Base-by-base conservation (phyloP, 2,888 invertebrate genomes). In the Seira sanloemensis region DNA sequence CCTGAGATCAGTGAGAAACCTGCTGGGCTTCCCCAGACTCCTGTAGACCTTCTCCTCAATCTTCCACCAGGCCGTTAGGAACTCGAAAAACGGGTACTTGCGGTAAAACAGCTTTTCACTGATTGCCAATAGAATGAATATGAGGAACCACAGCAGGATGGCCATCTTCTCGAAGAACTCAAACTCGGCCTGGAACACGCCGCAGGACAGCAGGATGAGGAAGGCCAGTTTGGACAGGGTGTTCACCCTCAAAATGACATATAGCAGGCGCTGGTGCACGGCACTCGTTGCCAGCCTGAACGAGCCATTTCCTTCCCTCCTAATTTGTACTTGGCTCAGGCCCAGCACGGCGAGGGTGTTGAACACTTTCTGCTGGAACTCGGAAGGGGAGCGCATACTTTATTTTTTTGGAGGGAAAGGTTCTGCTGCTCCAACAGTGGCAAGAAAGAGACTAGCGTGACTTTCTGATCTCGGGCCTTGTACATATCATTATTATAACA, bases 131-230 rank as follows among this genome's bases (percentile, higher is more conserved):
- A 86, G 46, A 1, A 73, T 19, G 24, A 86, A 16, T 16, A 86
- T 79, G 1, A 86, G 58, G 21, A 83, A 73, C 83, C 83, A 86
- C 9, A 86, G 50, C 0, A 80, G 50, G n/a, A 86, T 84, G 7
- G 86, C 86, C 79, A 86, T 83, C 58, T 77, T 77, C 21, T 86
- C 86, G 19, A 83, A 83, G 66, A 86, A 86, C 24, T 86, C 86
- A 73, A 84, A 83, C 26, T 72, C 72, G 2, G 46, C 24, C 25
- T 79, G 79, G 54, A 83, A 83, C 25, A 26, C 1, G 1, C 83
- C 86, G 1, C 67, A 71, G 9, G 75, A 83, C 16, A 86, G 77
- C 12, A 83, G 62, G 5, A 86, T 27, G 2, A 86, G 74, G 24
- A 77, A 86, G 1, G 65, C 23, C 0, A 80, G 18, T 65, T 86